Base-by-base conservation (phyloP, 2,888 invertebrate species). In the Plutella xylostella region DNA sequence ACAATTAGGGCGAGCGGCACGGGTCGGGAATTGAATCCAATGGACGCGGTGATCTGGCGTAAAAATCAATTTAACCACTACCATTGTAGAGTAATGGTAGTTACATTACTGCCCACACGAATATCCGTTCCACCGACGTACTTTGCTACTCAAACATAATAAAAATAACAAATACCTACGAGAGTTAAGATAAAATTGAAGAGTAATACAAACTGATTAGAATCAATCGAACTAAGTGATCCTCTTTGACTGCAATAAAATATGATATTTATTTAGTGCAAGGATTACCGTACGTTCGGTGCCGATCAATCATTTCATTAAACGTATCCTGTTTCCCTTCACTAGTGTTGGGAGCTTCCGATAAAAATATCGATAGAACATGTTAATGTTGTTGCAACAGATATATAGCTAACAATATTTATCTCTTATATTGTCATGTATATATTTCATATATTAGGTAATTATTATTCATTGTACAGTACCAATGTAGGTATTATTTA, bases 251-350 rank as follows among this genome's bases (percentile, higher is more conserved):
- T 22, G 43, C 43, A 43, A 43, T 43, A 43, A 43, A 43, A 43
- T 49, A 44, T 48, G 51, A 53, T 55, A 54, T 67, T 58, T 65
- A 67, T 78, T 75, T 76, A 73, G 74, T 72, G 77, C 77, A 77
- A 77, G 83, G 80, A 83, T 82, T 82, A 76, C 76, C 66, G 69
- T 66, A 68, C 67, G 74, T 75, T 77, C 68, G 69, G 70, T 66
- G 63, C 71, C 79, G 79, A 82, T 83, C 80, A 80, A 83, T 83
- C 83, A 82, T 83, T 61, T 72, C 77, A 83, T 84, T 83, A 80
- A 79, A 76, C 66, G 71, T 82, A 82, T 83, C 82, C 83, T 83
- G 83, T 79, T 73, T 72, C 72, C 74, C 66, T 61, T 61, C 60
- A 47, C 48, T 79, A 80, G 79, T 58, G 78, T 45, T 58, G 68